Evolutionary conservation across 2,113 vertebrate genomes (phyloP), one percentile per base, ranked within the genome.

Genomic region (Tachysurus vachellii): DNA sequence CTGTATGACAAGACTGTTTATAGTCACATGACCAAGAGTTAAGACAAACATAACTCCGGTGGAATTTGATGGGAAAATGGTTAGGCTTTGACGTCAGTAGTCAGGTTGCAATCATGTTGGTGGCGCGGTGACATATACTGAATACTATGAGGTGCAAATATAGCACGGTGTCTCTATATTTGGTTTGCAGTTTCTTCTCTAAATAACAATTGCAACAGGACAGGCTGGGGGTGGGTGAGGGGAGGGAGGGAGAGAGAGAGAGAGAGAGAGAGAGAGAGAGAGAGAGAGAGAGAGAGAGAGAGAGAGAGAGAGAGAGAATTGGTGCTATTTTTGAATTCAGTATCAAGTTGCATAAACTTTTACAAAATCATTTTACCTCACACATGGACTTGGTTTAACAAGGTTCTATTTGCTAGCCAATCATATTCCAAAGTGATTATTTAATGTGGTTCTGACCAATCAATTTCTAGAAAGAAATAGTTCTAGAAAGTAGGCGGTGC

Each of bases 91-190:
- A 82, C 80, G 80, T 64, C 80, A 82, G 59, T 1, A 64, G 80
- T 82, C 59, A 82, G 59, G 62, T 13, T 82, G 80, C 44, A 47
- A 47, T 47, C 23, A 16, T 62, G 57, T 36, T 42, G 5, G 3
- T 42, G 80, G 80, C 26, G 66, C 11, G 79, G 82, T 56, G 50
- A 85, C 83, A 73, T 76, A 85, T 54, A 75, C 54, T 57, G 8
- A 80, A 54, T 44, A 57, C 31, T 28, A 66, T 21, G 50, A 71
- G 85, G 31, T 36, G 54, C 85, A 82, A 82, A 87, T 56, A 81
- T 82, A 59, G 61, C 85, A 82, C 66, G 47, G 36, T 28, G 85
- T 26, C 82, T 83, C 87, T 87, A 88, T 87, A 89, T 88, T 91
- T 88, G 85, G 87, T 75, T 85, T 82, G 57, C 84, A 84, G 19